Evolutionary conservation across 2,113 vertebrate species (phyloP).

Genomic region (Thymallus thymallus): DNA sequence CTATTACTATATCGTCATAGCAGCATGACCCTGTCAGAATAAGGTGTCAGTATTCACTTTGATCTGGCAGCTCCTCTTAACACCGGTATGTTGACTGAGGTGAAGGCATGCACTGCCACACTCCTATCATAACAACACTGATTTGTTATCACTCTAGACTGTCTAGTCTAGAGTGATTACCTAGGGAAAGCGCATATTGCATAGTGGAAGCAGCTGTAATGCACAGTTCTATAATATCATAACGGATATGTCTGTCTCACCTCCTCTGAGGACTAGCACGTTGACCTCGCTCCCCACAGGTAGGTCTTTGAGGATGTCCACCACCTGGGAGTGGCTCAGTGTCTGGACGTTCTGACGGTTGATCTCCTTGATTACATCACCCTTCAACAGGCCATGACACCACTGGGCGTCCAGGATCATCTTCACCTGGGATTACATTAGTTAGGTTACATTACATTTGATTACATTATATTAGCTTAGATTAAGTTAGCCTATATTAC

Average conservation of each 20-base stretch:
- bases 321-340: constrained; percentile 92
- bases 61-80: no score
- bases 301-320: constrained; percentile 97
- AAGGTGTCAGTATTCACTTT: neutral
- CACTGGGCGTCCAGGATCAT: constrained; percentile 98
- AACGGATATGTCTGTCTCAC: constrained; percentile 61
- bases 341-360: constrained; percentile 94
- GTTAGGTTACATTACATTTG: neutral
- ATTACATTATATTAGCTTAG: no score
- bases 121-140: neutral
- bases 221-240: no score
- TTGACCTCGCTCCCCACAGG: constrained; percentile 90
- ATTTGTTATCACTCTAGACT: no score
- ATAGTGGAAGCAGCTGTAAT: no score
- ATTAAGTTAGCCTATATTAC: no score
- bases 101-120: neutral
- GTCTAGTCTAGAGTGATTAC: no score
- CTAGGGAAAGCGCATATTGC: no score
- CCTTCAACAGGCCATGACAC: constrained; percentile 94
- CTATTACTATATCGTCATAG: neutral
- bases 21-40: neutral
- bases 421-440: constrained; percentile 73
- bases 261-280: constrained; percentile 91
- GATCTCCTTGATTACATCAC: constrained; percentile 95
- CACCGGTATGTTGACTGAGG: no score